These are phyloP conservation scores for Toxotes lorentzi DNA, from an alignment of 2,797 vertebrate species.

Conservation along the genomic window DNA sequence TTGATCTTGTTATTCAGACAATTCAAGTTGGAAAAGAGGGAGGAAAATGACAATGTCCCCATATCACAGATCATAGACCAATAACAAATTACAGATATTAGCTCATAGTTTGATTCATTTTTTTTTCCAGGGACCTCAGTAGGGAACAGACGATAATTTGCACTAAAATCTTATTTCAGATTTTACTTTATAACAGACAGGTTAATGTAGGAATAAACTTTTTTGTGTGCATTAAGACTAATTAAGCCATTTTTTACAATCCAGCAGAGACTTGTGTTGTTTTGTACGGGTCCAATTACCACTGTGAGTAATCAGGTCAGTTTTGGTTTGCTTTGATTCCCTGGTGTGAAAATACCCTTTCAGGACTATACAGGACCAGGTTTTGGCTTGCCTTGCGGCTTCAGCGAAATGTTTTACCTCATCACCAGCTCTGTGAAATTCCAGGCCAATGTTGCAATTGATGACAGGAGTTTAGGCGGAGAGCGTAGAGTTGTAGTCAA, in stretches of 20 bases:
- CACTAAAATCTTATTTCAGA: slow-evolving; percentile 1
- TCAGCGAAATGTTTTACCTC: slow-evolving; percentile 39
- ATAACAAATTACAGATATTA: neutral
- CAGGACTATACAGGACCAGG: slow-evolving; percentile 23
- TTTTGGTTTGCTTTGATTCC: slow-evolving; percentile 44
- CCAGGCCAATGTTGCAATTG: slow-evolving; percentile 49
- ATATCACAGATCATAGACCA: neutral
- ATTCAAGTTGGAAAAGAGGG: neutral
- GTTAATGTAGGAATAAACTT: slow-evolving; percentile 12
- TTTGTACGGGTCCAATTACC: slow-evolving; percentile 28
- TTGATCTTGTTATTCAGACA: neutral
- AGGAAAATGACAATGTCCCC: neutral
- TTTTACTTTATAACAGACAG: neutral
- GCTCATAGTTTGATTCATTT: slow-evolving; percentile 9
- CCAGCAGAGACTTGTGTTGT: slow-evolving; percentile 7
- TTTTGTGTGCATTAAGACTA: neutral
- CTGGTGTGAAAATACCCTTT: slow-evolving; percentile 44
- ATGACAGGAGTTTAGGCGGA: slow-evolving; percentile 35
- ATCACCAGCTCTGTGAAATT: slow-evolving; percentile 55
- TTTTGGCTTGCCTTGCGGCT: slow-evolving; percentile 43
- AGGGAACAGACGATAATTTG: slow-evolving; percentile 7
- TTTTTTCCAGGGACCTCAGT: slow-evolving; percentile 1
- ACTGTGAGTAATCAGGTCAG: slow-evolving; percentile 56
- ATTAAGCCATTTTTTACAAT: slow-evolving; percentile 19
- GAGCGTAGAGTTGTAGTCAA: slow-evolving; percentile 48